phyloP scores from a whole-genome alignment of 2,888 invertebrate genomes.

The Tetropium fuscum region DNA sequence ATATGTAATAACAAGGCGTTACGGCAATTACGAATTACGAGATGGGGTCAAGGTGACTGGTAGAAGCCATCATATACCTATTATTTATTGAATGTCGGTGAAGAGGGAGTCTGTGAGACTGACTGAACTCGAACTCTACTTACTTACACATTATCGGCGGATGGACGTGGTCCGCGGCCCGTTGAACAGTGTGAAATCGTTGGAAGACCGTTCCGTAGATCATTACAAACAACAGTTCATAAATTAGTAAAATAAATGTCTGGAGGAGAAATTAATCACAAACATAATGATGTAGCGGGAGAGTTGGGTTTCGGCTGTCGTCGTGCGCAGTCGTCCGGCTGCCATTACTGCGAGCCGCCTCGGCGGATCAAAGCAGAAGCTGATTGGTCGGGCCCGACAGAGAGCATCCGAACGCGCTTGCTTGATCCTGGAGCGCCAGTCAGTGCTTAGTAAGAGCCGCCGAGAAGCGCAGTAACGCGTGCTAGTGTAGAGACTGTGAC shows the following conservation, averaged over 20 bases:
- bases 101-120: neutral
- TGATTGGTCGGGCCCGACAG: conserved; percentile 66
- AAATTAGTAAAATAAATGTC: conserved; percentile 64
- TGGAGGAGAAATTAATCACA: conserved; percentile 63
- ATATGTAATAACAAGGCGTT: conserved; percentile 28
- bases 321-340: conserved; percentile 77
- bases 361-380: conserved; percentile 63
- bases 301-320: conserved; percentile 53
- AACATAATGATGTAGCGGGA: conserved; percentile 57
- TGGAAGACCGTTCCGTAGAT: conserved; percentile 43
- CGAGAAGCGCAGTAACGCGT: conserved; percentile 39
- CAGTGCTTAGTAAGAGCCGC: conserved; percentile 59
- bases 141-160: conserved; percentile 8
- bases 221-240: conserved; percentile 59
- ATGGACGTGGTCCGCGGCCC: conserved; percentile 20
- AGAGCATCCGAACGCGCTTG: conserved; percentile 64
- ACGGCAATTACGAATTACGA: conserved; percentile 33
- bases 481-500: conserved; percentile 28
- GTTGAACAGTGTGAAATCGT: conserved; percentile 26
- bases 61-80: conserved; percentile 5
- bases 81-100: conserved; percentile 2
- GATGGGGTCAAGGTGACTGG: conserved; percentile 40
- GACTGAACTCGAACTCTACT: neutral
- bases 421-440: conserved; percentile 49
- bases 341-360: conserved; percentile 67